Percentiles rank a stretch among this genome's conserved stretches.
Evolutionary conservation across 1,140 invertebrate species (phyloP).

Genomic region (Papilio aristodemus): DNA sequence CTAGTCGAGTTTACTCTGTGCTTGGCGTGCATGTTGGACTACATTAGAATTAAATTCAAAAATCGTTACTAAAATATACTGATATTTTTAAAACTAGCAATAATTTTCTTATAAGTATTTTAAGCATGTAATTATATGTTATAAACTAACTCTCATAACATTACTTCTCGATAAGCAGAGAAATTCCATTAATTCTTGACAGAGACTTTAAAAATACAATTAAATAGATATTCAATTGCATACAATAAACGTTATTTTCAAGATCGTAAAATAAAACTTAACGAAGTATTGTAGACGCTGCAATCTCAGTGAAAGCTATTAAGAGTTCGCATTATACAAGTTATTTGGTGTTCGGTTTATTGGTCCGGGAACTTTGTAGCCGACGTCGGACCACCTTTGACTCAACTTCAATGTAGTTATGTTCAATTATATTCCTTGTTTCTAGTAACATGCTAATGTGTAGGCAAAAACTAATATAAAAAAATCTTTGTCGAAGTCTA

Average conservation of each 20-base stretch:
- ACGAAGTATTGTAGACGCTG: constrained; percentile 26
- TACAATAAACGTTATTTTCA: constrained; percentile 22
- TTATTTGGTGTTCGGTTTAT: constrained; percentile 23
- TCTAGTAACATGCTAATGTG: no score
- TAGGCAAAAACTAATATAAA: neutral
- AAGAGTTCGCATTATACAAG: constrained; percentile 20
- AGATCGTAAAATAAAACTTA: constrained; percentile 31
- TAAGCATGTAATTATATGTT: no score
- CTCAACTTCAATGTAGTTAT: neutral
- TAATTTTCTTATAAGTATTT: no score
- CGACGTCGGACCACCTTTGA: neutral
- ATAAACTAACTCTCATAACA: no score
- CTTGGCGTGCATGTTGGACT: no score
- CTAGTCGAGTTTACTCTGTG: no score
- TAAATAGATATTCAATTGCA: constrained; percentile 31
- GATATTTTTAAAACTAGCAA: no score
- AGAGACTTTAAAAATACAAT: constrained; percentile 13
- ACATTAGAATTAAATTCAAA: no score
- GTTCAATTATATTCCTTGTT: neutral
- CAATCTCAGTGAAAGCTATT: constrained; percentile 23
- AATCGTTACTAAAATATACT: no score
- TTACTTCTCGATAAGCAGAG: neutral
- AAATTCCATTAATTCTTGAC: neutral
- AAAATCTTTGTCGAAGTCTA: neutral
- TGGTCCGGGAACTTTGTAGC: constrained; percentile 22